Conservation (phyloP, 2,888 invertebrate genomes). For the Cephus runcator region DNA sequence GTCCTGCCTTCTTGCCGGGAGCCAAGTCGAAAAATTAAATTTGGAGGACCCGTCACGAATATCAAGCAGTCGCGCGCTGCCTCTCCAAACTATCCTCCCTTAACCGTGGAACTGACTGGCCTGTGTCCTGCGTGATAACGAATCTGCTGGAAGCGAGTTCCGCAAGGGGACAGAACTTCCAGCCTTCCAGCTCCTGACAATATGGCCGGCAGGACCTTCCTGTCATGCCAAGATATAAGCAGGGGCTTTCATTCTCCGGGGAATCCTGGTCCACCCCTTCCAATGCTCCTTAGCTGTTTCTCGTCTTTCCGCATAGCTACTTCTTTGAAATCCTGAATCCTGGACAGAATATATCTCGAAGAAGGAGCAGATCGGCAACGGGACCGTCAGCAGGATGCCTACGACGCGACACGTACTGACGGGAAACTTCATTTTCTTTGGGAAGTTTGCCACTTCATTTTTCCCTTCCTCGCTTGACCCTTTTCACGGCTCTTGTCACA, state of each 20-base stretch:
- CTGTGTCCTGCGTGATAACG: too few species aligned
- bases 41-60: slow-evolving; percentile 49
- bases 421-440: not conserved
- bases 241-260: slow-evolving; percentile 29
- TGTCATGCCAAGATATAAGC: slow-evolving; percentile 46
- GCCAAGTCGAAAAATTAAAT: slow-evolving; percentile 57
- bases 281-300: not conserved
- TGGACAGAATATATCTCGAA: too few species aligned
- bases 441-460: not conserved
- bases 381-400: not conserved
- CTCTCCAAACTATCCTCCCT: slow-evolving; percentile 36
- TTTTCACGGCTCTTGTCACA: too few species aligned
- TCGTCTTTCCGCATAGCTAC: not conserved
- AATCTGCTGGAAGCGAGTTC: not conserved
- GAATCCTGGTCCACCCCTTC: slow-evolving; percentile 27
- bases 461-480: not conserved
- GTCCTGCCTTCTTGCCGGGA: not conserved
- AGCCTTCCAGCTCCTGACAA: slow-evolving; percentile 23
- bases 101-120: not conserved
- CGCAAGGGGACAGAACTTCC: not conserved
- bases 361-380: too few species aligned
- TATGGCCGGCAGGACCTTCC: slow-evolving; percentile 38
- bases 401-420: not conserved
- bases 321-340: not conserved
- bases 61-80: slow-evolving; percentile 40